A percentile compares a stretch with the other conserved stretches of the same genome.
These are phyloP conservation scores for Sterna hirundo DNA, from an alignment of 2,113 vertebrate genomes.

Conservation along the genomic window DNA sequence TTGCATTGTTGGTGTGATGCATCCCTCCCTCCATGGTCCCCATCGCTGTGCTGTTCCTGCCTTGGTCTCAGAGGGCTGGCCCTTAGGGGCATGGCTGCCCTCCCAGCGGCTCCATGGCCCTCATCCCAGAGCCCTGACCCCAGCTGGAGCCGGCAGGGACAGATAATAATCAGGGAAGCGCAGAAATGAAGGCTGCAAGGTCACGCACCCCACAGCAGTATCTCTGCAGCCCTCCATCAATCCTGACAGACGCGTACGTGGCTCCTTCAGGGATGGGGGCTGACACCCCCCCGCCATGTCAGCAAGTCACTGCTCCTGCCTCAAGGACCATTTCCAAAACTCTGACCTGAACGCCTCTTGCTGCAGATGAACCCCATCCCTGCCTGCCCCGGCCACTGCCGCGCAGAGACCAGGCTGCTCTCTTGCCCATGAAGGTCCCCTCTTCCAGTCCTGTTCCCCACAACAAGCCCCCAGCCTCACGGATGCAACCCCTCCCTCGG, in stretches of 20 bases:
- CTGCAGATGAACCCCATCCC: background rate
- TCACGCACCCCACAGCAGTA: background rate
- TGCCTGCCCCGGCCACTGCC: background rate
- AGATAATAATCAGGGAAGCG: background rate
- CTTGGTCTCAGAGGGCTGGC: accelerated
- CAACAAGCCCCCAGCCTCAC: background rate
- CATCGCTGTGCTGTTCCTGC: background rate
- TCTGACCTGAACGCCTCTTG: background rate
- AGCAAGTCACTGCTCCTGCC: background rate
- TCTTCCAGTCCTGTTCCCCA: background rate
- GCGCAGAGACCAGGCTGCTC: background rate
- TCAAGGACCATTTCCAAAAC: background rate
- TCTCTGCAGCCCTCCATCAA: slow-evolving; percentile 2
- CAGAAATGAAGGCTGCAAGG: slow-evolving; percentile 32
- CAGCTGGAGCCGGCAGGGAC: background rate
- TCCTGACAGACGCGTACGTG: background rate
- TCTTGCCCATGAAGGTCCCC: background rate
- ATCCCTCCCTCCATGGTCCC: background rate
- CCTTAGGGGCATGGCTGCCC: background rate
- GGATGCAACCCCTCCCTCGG: background rate
- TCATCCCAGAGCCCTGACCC: background rate
- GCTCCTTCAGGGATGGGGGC: background rate
- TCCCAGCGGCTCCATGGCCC: background rate
- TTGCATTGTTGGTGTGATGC: accelerated
- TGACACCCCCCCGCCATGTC: background rate